phyloP scores from a whole-genome alignment of 92 coral and sea anemone species.

The Porites cylindrica region DNA sequence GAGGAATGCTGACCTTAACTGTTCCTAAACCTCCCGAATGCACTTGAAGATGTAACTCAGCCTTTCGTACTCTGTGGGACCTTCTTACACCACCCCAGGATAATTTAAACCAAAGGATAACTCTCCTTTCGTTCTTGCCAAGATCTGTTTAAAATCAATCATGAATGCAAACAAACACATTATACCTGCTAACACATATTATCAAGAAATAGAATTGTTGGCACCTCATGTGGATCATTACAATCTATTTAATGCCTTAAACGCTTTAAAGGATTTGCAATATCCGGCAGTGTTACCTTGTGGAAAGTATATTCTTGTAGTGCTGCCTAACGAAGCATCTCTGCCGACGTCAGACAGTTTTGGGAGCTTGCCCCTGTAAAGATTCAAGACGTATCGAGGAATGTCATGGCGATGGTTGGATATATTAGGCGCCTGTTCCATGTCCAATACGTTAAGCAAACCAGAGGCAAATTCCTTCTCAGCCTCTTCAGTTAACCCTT shows the following conservation, averaged over 20 bases:
- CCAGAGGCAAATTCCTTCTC: slow-evolving; percentile 45
- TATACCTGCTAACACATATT: slow-evolving; percentile 31
- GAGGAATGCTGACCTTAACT: slow-evolving; percentile 26
- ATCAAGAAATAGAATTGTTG: slow-evolving; percentile 35
- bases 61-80: slow-evolving; percentile 5
- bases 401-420: slow-evolving; percentile 41
- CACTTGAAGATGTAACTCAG: slow-evolving; percentile 43
- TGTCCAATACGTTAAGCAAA: slow-evolving; percentile 35
- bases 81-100: slow-evolving; percentile 21
- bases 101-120: slow-evolving; percentile 12
- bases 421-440: slow-evolving; percentile 45
- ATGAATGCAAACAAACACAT: slow-evolving; percentile 50
- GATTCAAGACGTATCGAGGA: slow-evolving; percentile 40
- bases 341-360: slow-evolving; percentile 5
- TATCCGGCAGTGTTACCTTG: slow-evolving; percentile 42
- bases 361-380: slow-evolving; percentile 30
- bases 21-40: neutral
- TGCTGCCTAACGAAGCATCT: slow-evolving; percentile 1
- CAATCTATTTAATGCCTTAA: slow-evolving; percentile 14
- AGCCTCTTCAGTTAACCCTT: slow-evolving; percentile 17
- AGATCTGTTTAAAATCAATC: slow-evolving; percentile 49
- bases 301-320: slow-evolving; percentile 36
- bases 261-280: neutral
- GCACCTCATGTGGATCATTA: slow-evolving; percentile 33
- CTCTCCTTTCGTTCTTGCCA: slow-evolving; percentile 15